phyloP scores from a whole-genome alignment of 2,797 vertebrate species.

The Orientallactaga sibirica region DNA sequence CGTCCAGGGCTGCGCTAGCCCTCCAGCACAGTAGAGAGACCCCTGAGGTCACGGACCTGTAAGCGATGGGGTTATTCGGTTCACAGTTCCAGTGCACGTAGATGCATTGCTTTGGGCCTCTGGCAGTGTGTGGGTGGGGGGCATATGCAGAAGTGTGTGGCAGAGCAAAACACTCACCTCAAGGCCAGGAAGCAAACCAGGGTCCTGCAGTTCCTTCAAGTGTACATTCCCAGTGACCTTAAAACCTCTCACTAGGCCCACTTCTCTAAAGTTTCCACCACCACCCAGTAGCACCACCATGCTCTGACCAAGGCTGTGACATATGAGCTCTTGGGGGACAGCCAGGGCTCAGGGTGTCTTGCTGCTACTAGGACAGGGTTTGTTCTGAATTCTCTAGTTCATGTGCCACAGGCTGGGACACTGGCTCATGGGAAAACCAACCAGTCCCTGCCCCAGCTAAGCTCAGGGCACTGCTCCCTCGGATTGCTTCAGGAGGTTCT shows the following conservation, averaged over 20 bases:
- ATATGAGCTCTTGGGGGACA: not conserved
- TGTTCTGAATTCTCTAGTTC: not conserved
- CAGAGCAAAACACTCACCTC: not conserved
- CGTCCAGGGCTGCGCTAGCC: not conserved
- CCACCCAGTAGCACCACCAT: not conserved
- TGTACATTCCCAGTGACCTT: not conserved
- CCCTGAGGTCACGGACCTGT: too few relatives aligned
- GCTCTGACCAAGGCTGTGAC: not conserved
- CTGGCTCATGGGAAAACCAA: not conserved
- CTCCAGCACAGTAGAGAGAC: not conserved
- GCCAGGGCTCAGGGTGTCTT: not conserved
- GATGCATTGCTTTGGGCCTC: not conserved
- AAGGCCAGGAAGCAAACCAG: not conserved
- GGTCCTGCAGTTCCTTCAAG: not conserved
- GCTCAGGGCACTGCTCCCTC: too few relatives aligned
- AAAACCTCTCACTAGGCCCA: not conserved
- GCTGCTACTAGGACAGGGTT: accelerated
- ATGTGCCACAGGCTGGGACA: accelerated
- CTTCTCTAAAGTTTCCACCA: too few relatives aligned
- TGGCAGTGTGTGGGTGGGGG: not conserved
- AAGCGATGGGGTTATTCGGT: not conserved
- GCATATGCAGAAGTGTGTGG: not conserved
- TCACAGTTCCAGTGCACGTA: not conserved
- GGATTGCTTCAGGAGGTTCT: too few relatives aligned
- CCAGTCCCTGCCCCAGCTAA: too few relatives aligned